Evolutionary conservation across 1,140 invertebrate genomes (phyloP).

Genomic region (Drosophila miranda): DNA sequence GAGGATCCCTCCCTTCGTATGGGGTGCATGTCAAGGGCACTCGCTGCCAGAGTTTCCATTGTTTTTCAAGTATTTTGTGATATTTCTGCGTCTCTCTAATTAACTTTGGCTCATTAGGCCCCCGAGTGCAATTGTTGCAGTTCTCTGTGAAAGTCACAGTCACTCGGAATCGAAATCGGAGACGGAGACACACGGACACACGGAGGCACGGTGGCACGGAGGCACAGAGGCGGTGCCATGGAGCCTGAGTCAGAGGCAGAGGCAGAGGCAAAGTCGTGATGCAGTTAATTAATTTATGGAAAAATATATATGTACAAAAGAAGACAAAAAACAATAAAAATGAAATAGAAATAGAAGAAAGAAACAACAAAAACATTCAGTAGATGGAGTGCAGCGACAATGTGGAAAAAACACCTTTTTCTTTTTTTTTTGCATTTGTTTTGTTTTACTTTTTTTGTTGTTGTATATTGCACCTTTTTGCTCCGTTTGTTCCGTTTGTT

Average conservation of each 20-base stretch:
- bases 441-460: slow-evolving; percentile 5
- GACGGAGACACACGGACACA: no score
- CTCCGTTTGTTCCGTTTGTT: neutral
- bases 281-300: slow-evolving; percentile 77
- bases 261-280: slow-evolving; percentile 63
- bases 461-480: slow-evolving; percentile 29
- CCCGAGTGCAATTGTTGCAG: slow-evolving; percentile 46
- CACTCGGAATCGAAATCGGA: neutral
- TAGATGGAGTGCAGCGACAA: slow-evolving; percentile 37
- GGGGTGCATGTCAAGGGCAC: slow-evolving; percentile 54
- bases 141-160: slow-evolving; percentile 63
- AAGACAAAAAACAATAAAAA: slow-evolving; percentile 47
- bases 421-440: slow-evolving; percentile 15
- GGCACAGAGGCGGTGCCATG: neutral
- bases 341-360: slow-evolving; percentile 38
- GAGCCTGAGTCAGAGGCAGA: slow-evolving; percentile 25
- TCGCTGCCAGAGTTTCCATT: slow-evolving; percentile 30
- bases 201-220: no score
- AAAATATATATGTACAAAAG: slow-evolving; percentile 37
- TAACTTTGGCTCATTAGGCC: slow-evolving; percentile 53
- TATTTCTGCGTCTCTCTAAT: slow-evolving; percentile 57
- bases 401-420: slow-evolving; percentile 58
- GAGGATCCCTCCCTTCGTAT: neutral
- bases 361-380: slow-evolving; percentile 24
- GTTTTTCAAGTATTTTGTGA: slow-evolving; percentile 23